Percentiles rank a stretch among this genome's conserved stretches.
Evolutionary conservation across 2,797 vertebrate genomes (phyloP).

Genomic region (Diceros bicornis): DNA sequence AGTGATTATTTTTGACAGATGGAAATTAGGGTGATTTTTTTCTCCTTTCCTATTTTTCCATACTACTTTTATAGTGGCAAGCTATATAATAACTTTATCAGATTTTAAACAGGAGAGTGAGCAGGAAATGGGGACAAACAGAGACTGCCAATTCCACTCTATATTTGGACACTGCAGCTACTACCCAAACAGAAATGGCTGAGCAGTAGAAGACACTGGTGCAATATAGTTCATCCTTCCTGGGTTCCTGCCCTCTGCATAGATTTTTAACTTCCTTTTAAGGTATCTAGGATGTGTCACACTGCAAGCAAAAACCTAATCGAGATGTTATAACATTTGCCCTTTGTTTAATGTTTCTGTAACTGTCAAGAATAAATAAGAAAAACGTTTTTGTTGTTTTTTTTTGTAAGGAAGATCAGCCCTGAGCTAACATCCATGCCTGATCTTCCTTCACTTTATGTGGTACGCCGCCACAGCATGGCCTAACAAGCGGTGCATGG

Average conservation of each 20-base stretch:
- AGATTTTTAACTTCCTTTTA: background rate
- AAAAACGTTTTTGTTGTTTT: background rate
- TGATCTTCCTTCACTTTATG: no score
- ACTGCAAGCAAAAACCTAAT: background rate
- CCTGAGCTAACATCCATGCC: no score
- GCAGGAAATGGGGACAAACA: background rate
- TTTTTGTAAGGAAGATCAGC: no score
- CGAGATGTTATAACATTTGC: background rate
- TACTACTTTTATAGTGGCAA: background rate
- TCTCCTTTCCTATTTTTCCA: background rate
- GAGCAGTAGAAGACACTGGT: background rate
- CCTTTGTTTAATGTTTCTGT: background rate
- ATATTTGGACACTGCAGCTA: background rate
- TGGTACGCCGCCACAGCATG: no score
- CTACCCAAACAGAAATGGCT: background rate
- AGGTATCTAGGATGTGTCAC: background rate
- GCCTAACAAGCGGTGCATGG: no score
- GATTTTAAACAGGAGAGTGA: background rate
- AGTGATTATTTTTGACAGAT: background rate
- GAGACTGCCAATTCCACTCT: background rate
- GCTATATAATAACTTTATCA: background rate
- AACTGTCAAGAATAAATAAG: background rate
- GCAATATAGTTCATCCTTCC: background rate
- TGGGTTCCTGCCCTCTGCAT: background rate
- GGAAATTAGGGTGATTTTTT: background rate